Evolutionary conservation across 2,113 vertebrate genomes (phyloP).

Genomic region (Dendropsophus ebraccatus): DNA sequence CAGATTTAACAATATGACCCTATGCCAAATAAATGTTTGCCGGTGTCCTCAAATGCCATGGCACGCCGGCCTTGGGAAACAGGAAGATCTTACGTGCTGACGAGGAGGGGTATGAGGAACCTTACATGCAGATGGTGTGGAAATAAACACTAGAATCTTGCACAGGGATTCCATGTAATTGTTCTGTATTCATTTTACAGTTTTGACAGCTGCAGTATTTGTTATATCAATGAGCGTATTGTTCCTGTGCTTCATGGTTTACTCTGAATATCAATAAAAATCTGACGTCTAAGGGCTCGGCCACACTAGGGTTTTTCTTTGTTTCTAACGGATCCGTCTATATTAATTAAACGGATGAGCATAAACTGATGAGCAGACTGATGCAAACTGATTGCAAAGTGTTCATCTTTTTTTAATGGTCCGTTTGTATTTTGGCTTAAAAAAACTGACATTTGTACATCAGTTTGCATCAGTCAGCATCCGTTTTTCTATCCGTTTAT

Average conservation of each 20-base stretch:
- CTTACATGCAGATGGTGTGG: background rate
- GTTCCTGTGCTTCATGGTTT: background rate
- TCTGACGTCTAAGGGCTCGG: background rate
- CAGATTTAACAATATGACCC: constrained; percentile 30
- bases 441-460: no score
- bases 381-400: no score
- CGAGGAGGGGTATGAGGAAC: background rate
- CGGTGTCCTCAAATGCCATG: constrained; percentile 35
- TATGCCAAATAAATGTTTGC: constrained; percentile 22
- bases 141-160: background rate
- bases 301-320: no score
- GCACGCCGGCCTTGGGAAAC: background rate
- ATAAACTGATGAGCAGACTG: no score
- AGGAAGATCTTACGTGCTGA: background rate
- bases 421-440: no score
- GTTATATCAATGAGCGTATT: background rate
- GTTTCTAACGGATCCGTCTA: no score
- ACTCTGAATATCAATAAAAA: background rate
- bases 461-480: no score
- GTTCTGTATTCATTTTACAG: background rate
- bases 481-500: no score
- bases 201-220: background rate
- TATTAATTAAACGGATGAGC: no score
- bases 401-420: no score
- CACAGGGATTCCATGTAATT: background rate